Evolutionary conservation across 2,797 vertebrate genomes (phyloP), one percentile per base, ranked within the genome.

Genomic region (Pagetopsis macropterus): DNA sequence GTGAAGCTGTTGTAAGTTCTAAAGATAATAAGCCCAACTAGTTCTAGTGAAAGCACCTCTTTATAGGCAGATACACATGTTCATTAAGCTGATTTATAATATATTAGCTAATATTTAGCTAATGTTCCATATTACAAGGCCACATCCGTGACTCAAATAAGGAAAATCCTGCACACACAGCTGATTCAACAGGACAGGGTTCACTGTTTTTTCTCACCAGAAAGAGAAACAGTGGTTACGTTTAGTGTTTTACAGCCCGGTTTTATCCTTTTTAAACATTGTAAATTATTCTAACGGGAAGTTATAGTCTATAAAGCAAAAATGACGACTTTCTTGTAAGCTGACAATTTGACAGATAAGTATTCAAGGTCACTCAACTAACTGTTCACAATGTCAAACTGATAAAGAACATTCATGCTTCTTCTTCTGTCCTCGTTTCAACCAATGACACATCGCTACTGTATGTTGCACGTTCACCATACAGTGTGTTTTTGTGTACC

Each of bases 121-220:
- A 2, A 5, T 48, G 33, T 72, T 65, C 27, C 46, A 2, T 15
- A 19, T 23, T 58, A 23, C 23, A 50, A 54, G 21, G 1, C 3
- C 4, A 81, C 62, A 81, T 83, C 77, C 31, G 15, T 74, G 52
- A 60, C 70, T 41, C 58, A 44, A 52, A 60, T 55, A 23, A 51
- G 52, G 52, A 76, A 86, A 67, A 60, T 80, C 73, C 64, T 72
- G 72, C 6, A 58, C 21, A 33, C 37, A 43, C 89, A 91, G 43
- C 88, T 92, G 89, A 75, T 51, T 81, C 77, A 91, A 92, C 71
- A 83, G 41, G 37, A n/a, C 12, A 58, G 1, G 13, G 3, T 54
- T 3, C 31, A 37, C 43, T 46, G 11, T 0, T 63, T 54, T 59
- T 84, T 86, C 89, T 77, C 86, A 89, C 3, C 46, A 55, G 3